Percentiles rank a stretch among this genome's conserved stretches.
These are phyloP conservation scores for Excalfactoria chinensis DNA, from an alignment of 2,113 vertebrate species.

Conservation along the genomic window DNA sequence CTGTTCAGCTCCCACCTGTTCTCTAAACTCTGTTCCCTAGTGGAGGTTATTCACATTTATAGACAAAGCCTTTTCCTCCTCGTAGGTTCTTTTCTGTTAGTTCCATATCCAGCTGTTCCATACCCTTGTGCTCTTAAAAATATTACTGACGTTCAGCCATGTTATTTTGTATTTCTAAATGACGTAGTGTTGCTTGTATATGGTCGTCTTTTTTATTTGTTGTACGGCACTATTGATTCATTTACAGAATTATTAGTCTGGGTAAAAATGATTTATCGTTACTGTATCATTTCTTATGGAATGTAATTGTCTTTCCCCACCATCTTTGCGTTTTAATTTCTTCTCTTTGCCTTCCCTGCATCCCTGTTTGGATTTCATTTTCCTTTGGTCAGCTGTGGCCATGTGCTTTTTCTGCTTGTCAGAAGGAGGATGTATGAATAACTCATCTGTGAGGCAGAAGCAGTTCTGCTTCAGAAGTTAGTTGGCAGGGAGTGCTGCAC, in stretches of 20 bases:
- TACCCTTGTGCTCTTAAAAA: neutral
- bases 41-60: neutral
- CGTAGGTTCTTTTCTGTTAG: neutral
- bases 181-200: conserved; percentile 1
- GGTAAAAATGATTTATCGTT: neutral
- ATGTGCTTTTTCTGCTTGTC: conserved; percentile 36
- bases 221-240: neutral
- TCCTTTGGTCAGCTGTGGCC: neutral
- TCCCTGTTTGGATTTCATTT: neutral
- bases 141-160: neutral
- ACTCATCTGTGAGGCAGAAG: conserved; percentile 47
- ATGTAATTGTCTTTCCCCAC: neutral
- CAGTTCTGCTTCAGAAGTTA: conserved; percentile 40
- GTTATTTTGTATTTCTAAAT: conserved; percentile 2
- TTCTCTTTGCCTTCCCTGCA: neutral
- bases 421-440: conserved; percentile 6
- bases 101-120: neutral
- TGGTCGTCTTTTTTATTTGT: neutral
- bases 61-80: neutral
- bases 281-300: neutral
- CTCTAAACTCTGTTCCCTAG: neutral
- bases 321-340: conserved; percentile 3
- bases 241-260: conserved; percentile 3
- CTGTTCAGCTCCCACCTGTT: neutral
- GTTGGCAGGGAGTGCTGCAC: conserved; percentile 19